A percentile compares a stretch with the other conserved stretches of the same genome.
phyloP scores from a whole-genome alignment of 2,797 vertebrate genomes.

The Ctenopoma kingsleyae region DNA sequence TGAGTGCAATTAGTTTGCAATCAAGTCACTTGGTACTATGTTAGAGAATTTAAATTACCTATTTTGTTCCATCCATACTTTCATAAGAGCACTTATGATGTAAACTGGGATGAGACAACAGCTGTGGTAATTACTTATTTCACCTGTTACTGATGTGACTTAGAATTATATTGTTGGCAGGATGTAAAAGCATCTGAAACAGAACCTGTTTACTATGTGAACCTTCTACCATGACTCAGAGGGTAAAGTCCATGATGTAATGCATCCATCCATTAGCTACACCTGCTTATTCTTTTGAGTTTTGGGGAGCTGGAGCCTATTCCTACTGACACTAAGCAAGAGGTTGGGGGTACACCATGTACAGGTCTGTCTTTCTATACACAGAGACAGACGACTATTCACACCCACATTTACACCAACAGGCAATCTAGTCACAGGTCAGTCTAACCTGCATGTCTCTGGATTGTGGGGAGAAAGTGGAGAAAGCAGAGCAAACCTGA shows the following conservation, averaged over 20 bases:
- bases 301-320: too few species aligned
- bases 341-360: neutral
- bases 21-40: neutral
- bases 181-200: slow-evolving; percentile 15
- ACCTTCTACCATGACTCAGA: neutral
- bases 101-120: slow-evolving; percentile 37
- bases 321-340: too few species aligned
- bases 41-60: slow-evolving; percentile 19
- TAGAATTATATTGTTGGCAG: slow-evolving; percentile 48
- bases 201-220: neutral
- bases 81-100: slow-evolving; percentile 20
- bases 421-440: neutral
- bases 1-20: neutral
- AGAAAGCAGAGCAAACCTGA: too few species aligned
- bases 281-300: too few species aligned
- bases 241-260: neutral
- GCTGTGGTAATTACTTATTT: slow-evolving; percentile 43
- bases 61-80: slow-evolving; percentile 32
- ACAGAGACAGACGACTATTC: neutral
- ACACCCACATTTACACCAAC: neutral
- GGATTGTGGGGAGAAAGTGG: too few species aligned
- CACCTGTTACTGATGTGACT: slow-evolving; percentile 56
- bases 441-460: neutral
- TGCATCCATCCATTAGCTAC: too few species aligned
- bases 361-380: too few species aligned